phyloP scores from a whole-genome alignment of 2,888 invertebrate genomes.

The Synergus laeviventris region DNA sequence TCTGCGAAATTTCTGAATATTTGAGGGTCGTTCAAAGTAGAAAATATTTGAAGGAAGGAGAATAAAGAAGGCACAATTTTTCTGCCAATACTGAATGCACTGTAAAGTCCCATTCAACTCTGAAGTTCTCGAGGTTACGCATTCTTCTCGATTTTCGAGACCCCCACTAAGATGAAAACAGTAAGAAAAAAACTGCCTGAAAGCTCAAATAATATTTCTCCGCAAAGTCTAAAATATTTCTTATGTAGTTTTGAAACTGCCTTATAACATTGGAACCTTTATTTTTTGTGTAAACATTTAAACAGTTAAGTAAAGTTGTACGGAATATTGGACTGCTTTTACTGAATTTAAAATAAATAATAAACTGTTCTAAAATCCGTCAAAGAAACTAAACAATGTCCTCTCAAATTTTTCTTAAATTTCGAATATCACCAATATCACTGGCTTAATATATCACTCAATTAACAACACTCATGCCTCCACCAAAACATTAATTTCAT shows the following conservation, averaged over 20 bases:
- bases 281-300: not conserved
- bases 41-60: not conserved
- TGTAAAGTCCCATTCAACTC: conserved; percentile 31
- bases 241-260: not conserved
- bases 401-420: too few relatives aligned
- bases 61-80: not conserved
- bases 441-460: not conserved
- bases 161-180: conserved; percentile 14
- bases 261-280: not conserved
- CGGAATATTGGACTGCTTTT: too few relatives aligned
- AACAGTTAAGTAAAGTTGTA: not conserved
- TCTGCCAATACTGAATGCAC: not conserved
- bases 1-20: not conserved
- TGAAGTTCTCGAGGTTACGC: conserved; percentile 4
- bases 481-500: conserved; percentile 9
- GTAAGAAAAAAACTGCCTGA: conserved; percentile 11
- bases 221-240: not conserved
- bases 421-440: too few relatives aligned
- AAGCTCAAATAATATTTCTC: conserved; percentile 7
- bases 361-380: not conserved
- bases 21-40: not conserved
- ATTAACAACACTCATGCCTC: conserved; percentile 24
- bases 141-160: conserved; percentile 18
- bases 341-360: not conserved
- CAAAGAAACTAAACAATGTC: not conserved